These are phyloP conservation scores for Hyposmocoma kahamanoa DNA, from an alignment of 1,140 invertebrate species.

Conservation along the genomic window DNA sequence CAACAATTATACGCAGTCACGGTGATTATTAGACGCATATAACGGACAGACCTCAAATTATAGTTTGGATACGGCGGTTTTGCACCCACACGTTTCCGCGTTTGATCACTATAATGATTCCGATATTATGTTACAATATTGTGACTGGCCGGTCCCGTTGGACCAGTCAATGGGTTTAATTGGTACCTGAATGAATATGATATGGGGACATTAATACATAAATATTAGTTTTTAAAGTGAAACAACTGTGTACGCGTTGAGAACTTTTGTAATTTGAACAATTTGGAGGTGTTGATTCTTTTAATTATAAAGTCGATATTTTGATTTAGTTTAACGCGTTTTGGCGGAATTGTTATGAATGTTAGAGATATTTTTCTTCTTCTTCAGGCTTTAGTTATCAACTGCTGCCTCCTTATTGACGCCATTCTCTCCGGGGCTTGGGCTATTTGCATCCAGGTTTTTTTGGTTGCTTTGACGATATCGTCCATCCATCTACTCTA, in stretches of 20 bases:
- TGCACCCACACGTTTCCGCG: slow-evolving; percentile 69
- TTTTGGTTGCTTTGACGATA: too few species aligned
- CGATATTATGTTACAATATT: slow-evolving; percentile 69
- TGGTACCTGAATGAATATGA: slow-evolving; percentile 37
- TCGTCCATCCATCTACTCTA: too few species aligned
- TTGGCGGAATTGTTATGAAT: too few species aligned
- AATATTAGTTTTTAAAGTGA: slow-evolving; percentile 28
- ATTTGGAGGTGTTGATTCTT: slow-evolving; percentile 33
- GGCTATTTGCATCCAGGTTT: too few species aligned
- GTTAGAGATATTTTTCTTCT: too few species aligned
- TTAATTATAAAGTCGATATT: not conserved
- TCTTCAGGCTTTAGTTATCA: too few species aligned
- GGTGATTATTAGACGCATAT: slow-evolving; percentile 52
- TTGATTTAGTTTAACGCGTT: too few species aligned
- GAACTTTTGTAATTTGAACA: slow-evolving; percentile 18
- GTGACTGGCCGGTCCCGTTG: slow-evolving; percentile 41
- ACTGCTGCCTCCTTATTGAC: too few species aligned
- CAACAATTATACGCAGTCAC: slow-evolving; percentile 58
- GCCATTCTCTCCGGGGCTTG: too few species aligned
- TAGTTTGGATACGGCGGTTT: slow-evolving; percentile 69
- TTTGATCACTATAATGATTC: slow-evolving; percentile 63
- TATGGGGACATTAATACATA: slow-evolving; percentile 37
- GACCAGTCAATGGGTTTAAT: slow-evolving; percentile 52
- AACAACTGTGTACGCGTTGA: slow-evolving; percentile 30
- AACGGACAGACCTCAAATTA: slow-evolving; percentile 64